Evolutionary conservation across 2,797 vertebrate species (phyloP).

Genomic region (Danio tinwini): DNA sequence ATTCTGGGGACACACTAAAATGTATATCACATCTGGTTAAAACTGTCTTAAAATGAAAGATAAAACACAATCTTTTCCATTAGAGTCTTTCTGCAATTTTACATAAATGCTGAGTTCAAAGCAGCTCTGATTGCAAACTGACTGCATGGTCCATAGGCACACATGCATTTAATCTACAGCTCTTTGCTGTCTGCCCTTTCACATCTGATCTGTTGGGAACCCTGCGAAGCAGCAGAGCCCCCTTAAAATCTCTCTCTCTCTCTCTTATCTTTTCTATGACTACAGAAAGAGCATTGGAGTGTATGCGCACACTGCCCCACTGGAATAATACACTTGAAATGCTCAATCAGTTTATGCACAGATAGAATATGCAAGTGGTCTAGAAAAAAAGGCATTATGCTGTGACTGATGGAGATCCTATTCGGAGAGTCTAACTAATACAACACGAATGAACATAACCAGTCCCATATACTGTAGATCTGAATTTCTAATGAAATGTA

Average conservation of each 20-base stretch:
- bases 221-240: conserved; percentile 28
- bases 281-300: conserved; percentile 5
- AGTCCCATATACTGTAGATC: neutral
- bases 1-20: neutral
- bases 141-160: neutral
- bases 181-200: conserved; percentile 26
- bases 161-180: conserved; percentile 16
- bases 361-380: neutral
- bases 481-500: neutral
- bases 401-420: neutral
- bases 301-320: neutral
- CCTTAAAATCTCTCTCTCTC: neutral
- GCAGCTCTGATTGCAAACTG: neutral
- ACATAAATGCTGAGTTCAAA: conserved; percentile 6
- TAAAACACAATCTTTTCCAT: neutral
- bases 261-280: neutral
- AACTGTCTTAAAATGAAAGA: neutral
- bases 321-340: conserved; percentile 3
- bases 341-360: neutral
- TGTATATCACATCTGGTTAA: too few species aligned
- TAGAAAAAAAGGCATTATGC: neutral
- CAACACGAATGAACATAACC: neutral
- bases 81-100: neutral
- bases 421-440: neutral
- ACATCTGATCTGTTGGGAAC: conserved; percentile 3